Evolutionary conservation across 2,113 vertebrate species (phyloP).

Genomic region (Pollimyrus isidori): DNA sequence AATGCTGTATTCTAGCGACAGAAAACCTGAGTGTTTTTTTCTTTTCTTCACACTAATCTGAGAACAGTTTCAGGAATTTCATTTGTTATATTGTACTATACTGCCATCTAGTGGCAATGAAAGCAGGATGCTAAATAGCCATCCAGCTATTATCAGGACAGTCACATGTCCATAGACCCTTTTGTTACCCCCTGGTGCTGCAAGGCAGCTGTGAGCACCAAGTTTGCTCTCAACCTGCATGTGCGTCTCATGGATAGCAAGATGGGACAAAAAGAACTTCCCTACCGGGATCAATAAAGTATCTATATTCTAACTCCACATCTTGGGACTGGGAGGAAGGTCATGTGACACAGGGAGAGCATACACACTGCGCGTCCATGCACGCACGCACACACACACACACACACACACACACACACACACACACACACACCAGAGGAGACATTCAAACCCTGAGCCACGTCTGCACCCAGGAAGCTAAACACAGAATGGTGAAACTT

Average conservation of each 20-base stretch:
- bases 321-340: background rate
- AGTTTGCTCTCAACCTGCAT: background rate
- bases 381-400: too few species aligned
- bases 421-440: too few species aligned
- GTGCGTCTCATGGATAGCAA: background rate
- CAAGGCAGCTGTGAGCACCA: background rate
- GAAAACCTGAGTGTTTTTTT: background rate
- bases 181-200: background rate
- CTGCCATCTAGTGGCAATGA: slow-evolving; percentile 1
- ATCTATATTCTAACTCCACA: background rate
- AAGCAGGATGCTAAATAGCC: background rate
- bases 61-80: background rate
- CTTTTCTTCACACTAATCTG: background rate
- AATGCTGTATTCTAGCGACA: background rate
- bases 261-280: background rate
- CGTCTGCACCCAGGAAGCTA: too few species aligned
- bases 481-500: too few species aligned
- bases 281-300: background rate
- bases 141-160: background rate
- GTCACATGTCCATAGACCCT: background rate
- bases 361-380: background rate
- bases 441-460: too few species aligned
- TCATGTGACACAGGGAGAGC: background rate
- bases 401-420: too few species aligned
- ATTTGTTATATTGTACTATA: background rate